phyloP scores from a whole-genome alignment of 2,113 vertebrate species.

The Prunella fulvescens region DNA sequence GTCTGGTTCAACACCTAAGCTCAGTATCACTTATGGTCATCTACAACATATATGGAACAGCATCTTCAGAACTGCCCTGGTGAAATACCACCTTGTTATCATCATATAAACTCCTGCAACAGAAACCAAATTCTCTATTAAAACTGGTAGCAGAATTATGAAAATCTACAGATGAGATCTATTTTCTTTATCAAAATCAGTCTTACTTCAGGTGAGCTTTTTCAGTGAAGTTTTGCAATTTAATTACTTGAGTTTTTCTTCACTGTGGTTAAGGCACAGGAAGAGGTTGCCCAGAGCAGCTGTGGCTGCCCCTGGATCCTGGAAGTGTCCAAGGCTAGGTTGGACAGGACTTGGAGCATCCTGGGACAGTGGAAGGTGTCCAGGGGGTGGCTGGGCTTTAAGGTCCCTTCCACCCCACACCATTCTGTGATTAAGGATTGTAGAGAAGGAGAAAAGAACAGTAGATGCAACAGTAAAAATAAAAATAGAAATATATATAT shows the following conservation, averaged over 20 bases:
- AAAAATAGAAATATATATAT: too few species aligned
- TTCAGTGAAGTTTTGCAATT: not conserved
- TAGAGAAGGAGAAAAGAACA: not conserved
- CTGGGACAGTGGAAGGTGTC: not conserved
- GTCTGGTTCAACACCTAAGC: not conserved
- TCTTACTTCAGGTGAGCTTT: not conserved
- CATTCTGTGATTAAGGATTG: not conserved
- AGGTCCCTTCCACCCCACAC: not conserved
- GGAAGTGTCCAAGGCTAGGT: accelerated
- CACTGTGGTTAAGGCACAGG: not conserved
- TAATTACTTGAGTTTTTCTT: not conserved
- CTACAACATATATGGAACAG: not conserved
- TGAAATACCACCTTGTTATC: not conserved
- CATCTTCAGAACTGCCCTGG: not conserved
- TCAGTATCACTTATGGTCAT: not conserved
- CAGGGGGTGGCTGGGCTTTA: accelerated
- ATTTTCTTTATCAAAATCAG: not conserved
- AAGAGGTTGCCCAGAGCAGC: not conserved
- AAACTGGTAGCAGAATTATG: not conserved
- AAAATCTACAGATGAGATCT: not conserved
- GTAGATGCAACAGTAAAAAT: not conserved
- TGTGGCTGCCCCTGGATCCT: not conserved
- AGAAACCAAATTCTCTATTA: not conserved
- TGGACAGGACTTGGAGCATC: accelerated
- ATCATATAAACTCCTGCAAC: not conserved